These are phyloP conservation scores for Otolemur crassicaudatus DNA, from an alignment of 2,797 vertebrate genomes.

Conservation along the genomic window DNA sequence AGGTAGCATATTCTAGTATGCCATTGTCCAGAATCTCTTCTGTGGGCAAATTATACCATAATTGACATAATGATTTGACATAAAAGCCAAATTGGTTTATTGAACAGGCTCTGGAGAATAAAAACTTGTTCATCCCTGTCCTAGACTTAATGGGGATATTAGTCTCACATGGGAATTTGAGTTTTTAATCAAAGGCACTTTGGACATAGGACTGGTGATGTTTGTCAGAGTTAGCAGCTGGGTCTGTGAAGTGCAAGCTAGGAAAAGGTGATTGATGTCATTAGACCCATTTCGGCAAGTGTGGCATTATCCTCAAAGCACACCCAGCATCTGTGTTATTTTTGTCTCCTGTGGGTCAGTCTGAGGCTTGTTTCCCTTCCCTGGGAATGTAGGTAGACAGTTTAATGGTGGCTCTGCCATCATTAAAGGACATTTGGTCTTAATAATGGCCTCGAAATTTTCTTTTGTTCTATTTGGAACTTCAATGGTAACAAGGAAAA, in stretches of 20 bases:
- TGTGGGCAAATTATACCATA: neutral
- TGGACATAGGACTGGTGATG: neutral
- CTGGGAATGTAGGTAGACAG: constrained; percentile 10
- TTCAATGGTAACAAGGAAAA: constrained; percentile 50
- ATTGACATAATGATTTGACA: constrained; percentile 37
- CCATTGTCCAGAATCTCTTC: constrained; percentile 34
- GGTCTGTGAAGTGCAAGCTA: constrained; percentile 22
- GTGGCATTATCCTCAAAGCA: constrained; percentile 51
- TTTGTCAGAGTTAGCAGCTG: constrained; percentile 31
- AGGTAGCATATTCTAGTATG: neutral
- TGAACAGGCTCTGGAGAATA: constrained; percentile 42
- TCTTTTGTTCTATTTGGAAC: constrained; percentile 48
- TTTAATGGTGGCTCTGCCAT: constrained; percentile 58
- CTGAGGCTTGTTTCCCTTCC: constrained; percentile 33
- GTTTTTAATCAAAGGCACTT: constrained; percentile 61
- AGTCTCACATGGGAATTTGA: neutral
- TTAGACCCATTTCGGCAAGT: constrained; percentile 17
- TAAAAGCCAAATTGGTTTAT: constrained; percentile 33
- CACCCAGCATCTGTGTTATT: constrained; percentile 59
- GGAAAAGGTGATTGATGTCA: constrained; percentile 48
- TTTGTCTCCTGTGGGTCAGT: constrained; percentile 55
- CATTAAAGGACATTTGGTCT: constrained; percentile 40
- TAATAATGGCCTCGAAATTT: constrained; percentile 57
- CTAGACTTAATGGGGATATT: neutral
- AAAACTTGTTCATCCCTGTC: constrained; percentile 38